phyloP scores from a whole-genome alignment of 2,888 invertebrate species.

The Megaustenia siamemsis region DNA sequence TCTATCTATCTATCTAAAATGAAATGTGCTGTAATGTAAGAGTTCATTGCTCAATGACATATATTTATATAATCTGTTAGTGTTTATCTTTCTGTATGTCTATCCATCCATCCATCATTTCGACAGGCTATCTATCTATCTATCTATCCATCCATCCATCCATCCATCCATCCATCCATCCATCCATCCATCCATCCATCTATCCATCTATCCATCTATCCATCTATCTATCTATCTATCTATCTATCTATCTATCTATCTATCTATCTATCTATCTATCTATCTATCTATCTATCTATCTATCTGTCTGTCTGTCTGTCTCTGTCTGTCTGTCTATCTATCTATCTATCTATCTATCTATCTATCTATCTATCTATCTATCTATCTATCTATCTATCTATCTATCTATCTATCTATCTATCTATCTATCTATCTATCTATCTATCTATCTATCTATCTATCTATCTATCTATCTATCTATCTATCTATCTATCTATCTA shows the following conservation, averaged over 20 bases:
- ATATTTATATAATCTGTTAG: too few relatives aligned
- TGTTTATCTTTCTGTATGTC: not conserved
- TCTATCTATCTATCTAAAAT: too few relatives aligned
- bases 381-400: not conserved
- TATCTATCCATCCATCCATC: not conserved
- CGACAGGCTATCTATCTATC: not conserved
- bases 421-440: not conserved
- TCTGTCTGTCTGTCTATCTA: not conserved
- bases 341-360: not conserved
- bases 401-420: not conserved
- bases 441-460: not conserved
- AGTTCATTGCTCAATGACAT: too few relatives aligned
- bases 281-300: slow-evolving; percentile 22
- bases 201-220: slow-evolving; percentile 13
- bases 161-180: not conserved
- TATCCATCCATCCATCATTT: not conserved
- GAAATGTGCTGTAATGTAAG: too few relatives aligned
- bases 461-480: too few relatives aligned
- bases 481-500: too few relatives aligned
- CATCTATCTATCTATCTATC: slow-evolving; percentile 19
- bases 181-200: not conserved
- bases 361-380: not conserved
- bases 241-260: slow-evolving; percentile 22
- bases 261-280: slow-evolving; percentile 22
- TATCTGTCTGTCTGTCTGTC: slow-evolving; percentile 15